Percentiles rank a stretch among this genome's conserved stretches.
Conservation (phyloP, 2,797 vertebrate species). For the Myripristis jacobus region DNA sequence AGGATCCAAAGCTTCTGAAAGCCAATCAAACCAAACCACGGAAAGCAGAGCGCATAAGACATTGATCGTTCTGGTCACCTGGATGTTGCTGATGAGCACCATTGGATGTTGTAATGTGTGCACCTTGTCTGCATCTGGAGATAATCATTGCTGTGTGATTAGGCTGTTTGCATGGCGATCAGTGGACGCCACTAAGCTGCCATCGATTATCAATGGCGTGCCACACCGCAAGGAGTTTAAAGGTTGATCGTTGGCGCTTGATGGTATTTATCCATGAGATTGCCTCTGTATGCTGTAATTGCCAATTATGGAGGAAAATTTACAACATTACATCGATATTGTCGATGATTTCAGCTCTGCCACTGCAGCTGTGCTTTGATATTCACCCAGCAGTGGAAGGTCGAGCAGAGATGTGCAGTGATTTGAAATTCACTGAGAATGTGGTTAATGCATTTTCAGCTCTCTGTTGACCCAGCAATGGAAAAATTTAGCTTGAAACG, state of each 20-base stretch:
- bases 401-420: slow-evolving; percentile 11
- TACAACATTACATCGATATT: slow-evolving; percentile 24
- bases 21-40: background rate
- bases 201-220: slow-evolving; percentile 71
- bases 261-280: slow-evolving; percentile 57
- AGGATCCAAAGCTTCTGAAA: slow-evolving; percentile 1
- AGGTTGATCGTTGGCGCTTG: slow-evolving; percentile 41
- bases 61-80: slow-evolving; percentile 36
- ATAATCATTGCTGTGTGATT: slow-evolving; percentile 34
- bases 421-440: slow-evolving; percentile 21
- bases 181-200: slow-evolving; percentile 53
- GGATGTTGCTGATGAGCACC: slow-evolving; percentile 17
- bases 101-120: slow-evolving; percentile 27
- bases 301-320: slow-evolving; percentile 50
- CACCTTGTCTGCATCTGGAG: slow-evolving; percentile 19
- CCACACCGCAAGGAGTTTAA: slow-evolving; percentile 38
- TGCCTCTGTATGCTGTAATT: slow-evolving; percentile 54
- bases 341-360: slow-evolving; percentile 23
- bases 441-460: slow-evolving; percentile 4
- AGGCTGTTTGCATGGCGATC: slow-evolving; percentile 58
- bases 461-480: slow-evolving; percentile 7
- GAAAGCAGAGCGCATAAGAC: slow-evolving; percentile 6
- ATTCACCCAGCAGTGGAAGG: slow-evolving; percentile 5
- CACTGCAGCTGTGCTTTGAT: slow-evolving; percentile 29
- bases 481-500: too few relatives aligned